These are phyloP conservation scores for Sebastes cheni DNA, from an alignment of 2,797 vertebrate species.

Conservation along the genomic window DNA sequence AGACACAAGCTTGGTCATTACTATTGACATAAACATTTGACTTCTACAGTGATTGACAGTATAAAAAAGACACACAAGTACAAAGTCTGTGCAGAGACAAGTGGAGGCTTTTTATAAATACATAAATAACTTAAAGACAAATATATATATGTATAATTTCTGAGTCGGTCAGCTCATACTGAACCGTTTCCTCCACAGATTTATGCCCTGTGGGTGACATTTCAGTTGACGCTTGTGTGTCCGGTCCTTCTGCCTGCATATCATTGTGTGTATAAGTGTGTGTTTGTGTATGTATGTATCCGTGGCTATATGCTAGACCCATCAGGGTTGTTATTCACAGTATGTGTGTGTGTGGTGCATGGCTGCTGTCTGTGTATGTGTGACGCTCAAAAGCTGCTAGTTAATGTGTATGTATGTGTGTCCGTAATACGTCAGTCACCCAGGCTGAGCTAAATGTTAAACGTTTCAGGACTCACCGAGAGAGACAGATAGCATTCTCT, in stretches of 20 bases:
- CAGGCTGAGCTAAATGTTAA: slow-evolving; percentile 74
- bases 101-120: background rate
- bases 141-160: background rate
- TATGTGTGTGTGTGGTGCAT: background rate
- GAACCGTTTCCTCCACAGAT: background rate
- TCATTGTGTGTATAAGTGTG: slow-evolving; percentile 14
- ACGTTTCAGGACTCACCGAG: slow-evolving; percentile 58
- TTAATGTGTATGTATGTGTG: background rate
- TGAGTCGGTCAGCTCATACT: background rate
- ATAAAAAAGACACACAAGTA: background rate
- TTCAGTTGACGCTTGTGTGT: slow-evolving; percentile 12
- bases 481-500: slow-evolving; percentile 64
- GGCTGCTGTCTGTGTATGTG: slow-evolving; percentile 9
- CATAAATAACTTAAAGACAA: background rate
- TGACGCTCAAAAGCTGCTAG: slow-evolving; percentile 28
- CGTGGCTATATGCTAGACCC: slow-evolving; percentile 14
- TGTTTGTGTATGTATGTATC: slow-evolving; percentile 10
- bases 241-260: slow-evolving; percentile 9
- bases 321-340: slow-evolving; percentile 34
- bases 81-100: background rate
- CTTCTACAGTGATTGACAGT: background rate
- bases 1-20: background rate
- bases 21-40: background rate
- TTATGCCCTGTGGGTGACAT: slow-evolving; percentile 36
- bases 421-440: slow-evolving; percentile 57